Evolutionary conservation across 2,797 vertebrate species (phyloP).

Genomic region (Pantherophis alleghaniensis): DNA sequence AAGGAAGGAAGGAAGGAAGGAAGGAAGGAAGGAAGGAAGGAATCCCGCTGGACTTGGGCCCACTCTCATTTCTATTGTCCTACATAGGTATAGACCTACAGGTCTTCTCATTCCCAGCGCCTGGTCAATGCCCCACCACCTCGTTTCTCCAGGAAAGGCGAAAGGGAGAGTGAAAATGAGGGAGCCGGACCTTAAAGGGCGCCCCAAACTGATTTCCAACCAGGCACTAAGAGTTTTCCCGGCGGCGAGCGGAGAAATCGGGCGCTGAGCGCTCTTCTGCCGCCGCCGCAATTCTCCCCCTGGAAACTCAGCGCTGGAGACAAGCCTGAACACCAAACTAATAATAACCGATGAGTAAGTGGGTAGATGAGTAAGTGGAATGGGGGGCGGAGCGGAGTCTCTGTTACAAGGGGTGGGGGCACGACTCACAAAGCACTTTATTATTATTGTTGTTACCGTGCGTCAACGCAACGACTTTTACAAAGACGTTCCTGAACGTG

Average conservation of each 20-base stretch:
- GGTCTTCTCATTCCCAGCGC: neutral
- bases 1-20: fast-evolving
- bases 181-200: neutral
- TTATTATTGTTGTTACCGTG: neutral
- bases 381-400: neutral
- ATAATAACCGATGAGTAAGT: constrained; percentile 49
- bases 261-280: neutral
- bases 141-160: neutral
- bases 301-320: constrained; percentile 16
- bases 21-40: neutral
- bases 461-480: neutral
- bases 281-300: neutral
- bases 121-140: neutral
- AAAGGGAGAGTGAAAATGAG: too few relatives aligned
- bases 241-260: neutral
- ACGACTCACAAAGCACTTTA: neutral
- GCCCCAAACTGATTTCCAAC: neutral
- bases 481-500: neutral
- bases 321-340: constrained; percentile 40
- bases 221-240: neutral
- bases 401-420: neutral
- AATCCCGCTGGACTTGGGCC: neutral
- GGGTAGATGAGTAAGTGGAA: neutral
- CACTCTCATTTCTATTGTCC: neutral
- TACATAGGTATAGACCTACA: neutral